phyloP scores from a whole-genome alignment of 2,888 invertebrate genomes.

The Orgyia antiqua region DNA sequence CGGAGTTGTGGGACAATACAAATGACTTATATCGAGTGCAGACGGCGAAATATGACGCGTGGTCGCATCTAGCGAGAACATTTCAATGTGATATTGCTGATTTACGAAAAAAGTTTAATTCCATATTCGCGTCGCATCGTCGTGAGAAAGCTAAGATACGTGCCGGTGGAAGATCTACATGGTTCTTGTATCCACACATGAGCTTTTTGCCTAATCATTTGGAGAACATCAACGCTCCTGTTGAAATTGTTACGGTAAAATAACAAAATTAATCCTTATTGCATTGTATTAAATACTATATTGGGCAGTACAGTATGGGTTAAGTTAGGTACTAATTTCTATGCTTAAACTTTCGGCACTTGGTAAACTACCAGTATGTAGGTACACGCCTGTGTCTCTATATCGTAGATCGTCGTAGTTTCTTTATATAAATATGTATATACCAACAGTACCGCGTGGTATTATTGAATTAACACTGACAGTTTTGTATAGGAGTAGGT shows the following conservation, averaged over 20 bases:
- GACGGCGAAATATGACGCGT: constrained; percentile 53
- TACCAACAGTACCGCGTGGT: too few relatives aligned
- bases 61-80: constrained; percentile 45
- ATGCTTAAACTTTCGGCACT: too few relatives aligned
- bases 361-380: too few relatives aligned
- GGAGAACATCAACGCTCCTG: constrained; percentile 14
- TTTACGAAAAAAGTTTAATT: constrained; percentile 60
- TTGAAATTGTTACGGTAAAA: constrained; percentile 6
- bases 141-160: constrained; percentile 57
- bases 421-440: too few relatives aligned
- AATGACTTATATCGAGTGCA: constrained; percentile 47
- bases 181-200: constrained; percentile 58
- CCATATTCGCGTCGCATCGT: constrained; percentile 61
- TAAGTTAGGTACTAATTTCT: too few relatives aligned
- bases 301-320: too few relatives aligned
- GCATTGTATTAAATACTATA: too few relatives aligned
- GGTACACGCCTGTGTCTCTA: too few relatives aligned
- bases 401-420: too few relatives aligned
- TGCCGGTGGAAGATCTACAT: constrained; percentile 43
- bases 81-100: constrained; percentile 57
- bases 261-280: too few relatives aligned
- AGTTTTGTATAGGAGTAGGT: too few relatives aligned
- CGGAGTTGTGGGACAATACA: constrained; percentile 50
- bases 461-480: too few relatives aligned
- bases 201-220: constrained; percentile 53